Conservation (phyloP, 1,140 invertebrate species). For the Heterodera carotae region DNA sequence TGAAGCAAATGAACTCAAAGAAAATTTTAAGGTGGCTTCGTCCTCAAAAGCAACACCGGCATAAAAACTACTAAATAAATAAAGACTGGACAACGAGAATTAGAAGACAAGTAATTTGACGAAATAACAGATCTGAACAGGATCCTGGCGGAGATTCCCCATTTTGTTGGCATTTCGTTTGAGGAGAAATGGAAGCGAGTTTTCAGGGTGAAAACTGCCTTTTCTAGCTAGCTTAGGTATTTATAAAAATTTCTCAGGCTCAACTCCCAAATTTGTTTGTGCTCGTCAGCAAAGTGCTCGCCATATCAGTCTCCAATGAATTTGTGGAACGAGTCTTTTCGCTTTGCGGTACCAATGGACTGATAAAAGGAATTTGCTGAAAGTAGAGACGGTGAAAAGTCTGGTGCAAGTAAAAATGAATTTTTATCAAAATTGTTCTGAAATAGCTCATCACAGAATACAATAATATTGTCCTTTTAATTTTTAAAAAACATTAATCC, state of each 20-base stretch:
- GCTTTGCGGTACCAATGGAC: slow-evolving; percentile 14
- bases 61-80: too few species aligned
- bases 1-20: background rate
- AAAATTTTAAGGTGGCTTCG: background rate
- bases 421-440: too few species aligned
- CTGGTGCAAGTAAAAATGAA: too few species aligned
- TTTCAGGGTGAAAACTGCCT: slow-evolving; percentile 17
- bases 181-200: slow-evolving; percentile 20
- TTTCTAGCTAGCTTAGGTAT: background rate
- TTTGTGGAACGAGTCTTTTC: slow-evolving; percentile 5
- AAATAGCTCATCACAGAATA: too few species aligned
- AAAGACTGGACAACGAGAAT: too few species aligned
- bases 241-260: slow-evolving; percentile 16
- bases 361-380: slow-evolving; percentile 1
- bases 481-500: too few species aligned
- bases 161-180: slow-evolving; percentile 8
- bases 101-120: slow-evolving; percentile 17
- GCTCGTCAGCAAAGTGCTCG: slow-evolving; percentile 8
- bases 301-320: background rate
- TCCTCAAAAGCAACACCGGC: background rate
- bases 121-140: slow-evolving; percentile 9
- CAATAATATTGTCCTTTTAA: too few species aligned
- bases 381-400: too few species aligned
- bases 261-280: background rate
- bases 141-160: background rate